Evolutionary conservation across 1,140 invertebrate species (phyloP), one percentile per base, ranked within the genome.

Genomic region (Zaprionus vittiger): DNA sequence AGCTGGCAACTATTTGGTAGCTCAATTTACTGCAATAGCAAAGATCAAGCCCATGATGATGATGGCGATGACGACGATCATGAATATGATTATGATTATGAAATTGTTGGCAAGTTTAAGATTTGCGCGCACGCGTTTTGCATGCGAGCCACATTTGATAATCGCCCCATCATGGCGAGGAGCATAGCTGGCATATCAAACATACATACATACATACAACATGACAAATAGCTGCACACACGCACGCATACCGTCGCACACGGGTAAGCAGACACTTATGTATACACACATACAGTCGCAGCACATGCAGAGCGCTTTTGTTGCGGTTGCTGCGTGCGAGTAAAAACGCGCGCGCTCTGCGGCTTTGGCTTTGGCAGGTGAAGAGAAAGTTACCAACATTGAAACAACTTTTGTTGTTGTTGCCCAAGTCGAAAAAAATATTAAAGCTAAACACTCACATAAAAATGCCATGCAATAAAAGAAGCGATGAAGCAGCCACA

Each of bases 341-440:
- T 73, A 37, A 59, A 83, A 77, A 59, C 77, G 81, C 81, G 81
- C 77, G 69, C 54, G 61, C 72, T 70, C 41, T 60, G 67, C 54
- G 57, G 64, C 47, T 54, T 55, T 57, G 63, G 47, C 70, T 65
- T 75, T 77, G 73, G 74, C 79, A 81, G 79, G 79, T 90, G 83
- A 81, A 82, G 85, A 90, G 85, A 90, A 90, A 90, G 85, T 90
- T 90, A 83, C 80, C 84, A 89, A 71, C 85, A 89, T 89, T 87
- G 85, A 89, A 89, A 81, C 84, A 80, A 90, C 85, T 87, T 84
- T 84, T 84, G 77, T 80, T 64, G 70, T 70, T 72, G 83, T 70
- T 79, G 77, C 62, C 67, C 70, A 78, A 79, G 63, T 70, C 44
- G 47, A 62, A 78, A 55, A 76, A 55, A 69, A 54, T 52, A 85